A percentile compares a stretch with the other conserved stretches of the same genome.
Conservation (phyloP, 2,888 invertebrate genomes). For the Coelogynopora nodosa region DNA sequence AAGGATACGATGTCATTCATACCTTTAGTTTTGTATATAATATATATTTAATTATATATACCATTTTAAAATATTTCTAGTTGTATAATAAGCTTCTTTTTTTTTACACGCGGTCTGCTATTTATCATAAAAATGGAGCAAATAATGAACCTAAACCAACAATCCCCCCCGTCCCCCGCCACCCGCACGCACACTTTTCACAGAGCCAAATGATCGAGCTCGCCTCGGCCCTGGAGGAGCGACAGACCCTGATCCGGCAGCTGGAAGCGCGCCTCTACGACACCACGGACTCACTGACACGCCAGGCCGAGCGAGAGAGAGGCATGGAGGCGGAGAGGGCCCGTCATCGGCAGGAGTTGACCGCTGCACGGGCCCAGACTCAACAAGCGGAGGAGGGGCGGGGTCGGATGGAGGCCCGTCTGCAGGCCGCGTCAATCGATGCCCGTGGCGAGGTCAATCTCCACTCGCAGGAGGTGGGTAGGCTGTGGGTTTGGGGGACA, state of each 20-base stretch:
- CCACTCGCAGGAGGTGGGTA: not conserved
- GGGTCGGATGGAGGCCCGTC: not conserved
- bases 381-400: not conserved
- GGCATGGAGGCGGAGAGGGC: not conserved
- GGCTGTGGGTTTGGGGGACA: too few relatives aligned
- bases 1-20: too few relatives aligned
- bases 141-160: too few relatives aligned
- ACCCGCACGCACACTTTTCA: too few relatives aligned
- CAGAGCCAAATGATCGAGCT: not conserved
- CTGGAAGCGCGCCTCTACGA: conserved; percentile 9
- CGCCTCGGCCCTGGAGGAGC: not conserved
- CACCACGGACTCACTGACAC: not conserved
- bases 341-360: not conserved
- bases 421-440: not conserved
- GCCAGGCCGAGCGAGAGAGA: too few relatives aligned
- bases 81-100: too few relatives aligned
- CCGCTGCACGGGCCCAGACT: not conserved
- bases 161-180: too few relatives aligned
- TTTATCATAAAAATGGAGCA: too few relatives aligned
- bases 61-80: too few relatives aligned
- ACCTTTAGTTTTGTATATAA: too few relatives aligned
- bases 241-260: not conserved
- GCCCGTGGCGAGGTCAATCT: not conserved
- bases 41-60: too few relatives aligned
- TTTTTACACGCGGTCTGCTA: too few relatives aligned